Percentiles rank a stretch among this genome's conserved stretches.
Conservation (phyloP, 2,797 vertebrate species). For the Pseudochirops cupreus region DNA sequence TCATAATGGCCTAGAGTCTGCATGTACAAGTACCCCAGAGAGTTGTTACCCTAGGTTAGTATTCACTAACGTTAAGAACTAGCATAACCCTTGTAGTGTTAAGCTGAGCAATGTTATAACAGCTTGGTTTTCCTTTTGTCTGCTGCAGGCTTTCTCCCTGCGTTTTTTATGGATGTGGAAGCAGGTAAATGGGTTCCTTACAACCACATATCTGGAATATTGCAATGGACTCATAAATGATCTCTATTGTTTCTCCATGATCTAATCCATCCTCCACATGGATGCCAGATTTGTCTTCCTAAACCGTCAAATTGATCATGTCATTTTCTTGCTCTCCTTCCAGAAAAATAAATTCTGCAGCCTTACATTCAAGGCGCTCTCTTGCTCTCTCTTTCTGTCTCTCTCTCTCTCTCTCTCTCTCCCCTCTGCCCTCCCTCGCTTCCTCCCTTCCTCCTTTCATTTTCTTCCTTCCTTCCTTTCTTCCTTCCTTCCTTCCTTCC, state of each 20-base stretch:
- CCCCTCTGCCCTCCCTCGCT: too few relatives aligned
- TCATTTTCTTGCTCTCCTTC: background rate
- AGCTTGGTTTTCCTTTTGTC: background rate
- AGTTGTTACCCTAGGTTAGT: background rate
- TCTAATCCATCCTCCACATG: background rate
- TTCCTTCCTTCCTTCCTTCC: background rate
- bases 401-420: too few relatives aligned
- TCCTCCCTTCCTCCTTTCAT: fast-evolving
- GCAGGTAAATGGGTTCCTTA: background rate
- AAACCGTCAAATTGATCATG: background rate
- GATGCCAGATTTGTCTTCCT: background rate
- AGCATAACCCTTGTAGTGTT: background rate
- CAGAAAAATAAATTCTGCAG: background rate
- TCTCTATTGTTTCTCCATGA: background rate
- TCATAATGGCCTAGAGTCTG: background rate
- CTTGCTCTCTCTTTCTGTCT: background rate
- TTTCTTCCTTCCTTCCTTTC: background rate
- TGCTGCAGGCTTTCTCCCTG: background rate
- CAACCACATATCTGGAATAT: background rate
- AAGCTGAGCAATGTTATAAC: background rate
- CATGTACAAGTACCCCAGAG: background rate
- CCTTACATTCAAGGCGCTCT: background rate
- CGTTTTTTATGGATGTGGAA: background rate
- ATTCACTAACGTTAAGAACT: background rate
- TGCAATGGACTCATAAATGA: background rate